These are phyloP conservation scores for Ypsolopha sequella DNA, from an alignment of 2,888 invertebrate genomes.

Conservation along the genomic window DNA sequence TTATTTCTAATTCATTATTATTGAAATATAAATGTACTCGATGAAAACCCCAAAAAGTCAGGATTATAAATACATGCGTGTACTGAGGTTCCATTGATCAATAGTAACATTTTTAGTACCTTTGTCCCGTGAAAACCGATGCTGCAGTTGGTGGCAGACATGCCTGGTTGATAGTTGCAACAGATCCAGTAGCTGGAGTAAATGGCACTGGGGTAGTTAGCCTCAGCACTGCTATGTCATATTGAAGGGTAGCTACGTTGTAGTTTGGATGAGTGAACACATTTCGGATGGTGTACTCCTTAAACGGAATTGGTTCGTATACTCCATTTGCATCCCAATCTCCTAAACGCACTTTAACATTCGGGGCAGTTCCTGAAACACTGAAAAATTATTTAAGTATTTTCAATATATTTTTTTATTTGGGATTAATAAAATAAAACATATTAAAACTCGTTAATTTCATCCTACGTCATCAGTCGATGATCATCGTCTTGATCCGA, in stretches of 20 bases:
- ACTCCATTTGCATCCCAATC: conserved; percentile 80
- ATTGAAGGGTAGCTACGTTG: conserved; percentile 78
- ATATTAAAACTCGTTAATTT: no score
- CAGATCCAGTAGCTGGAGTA: conserved; percentile 48
- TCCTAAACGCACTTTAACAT: conserved; percentile 78
- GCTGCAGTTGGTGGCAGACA: conserved; percentile 67
- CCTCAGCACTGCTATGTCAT: conserved; percentile 84
- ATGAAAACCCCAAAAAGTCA: background rate
- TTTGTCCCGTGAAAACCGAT: conserved; percentile 57
- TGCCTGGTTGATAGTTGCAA: conserved; percentile 71
- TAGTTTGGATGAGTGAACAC: conserved; percentile 76
- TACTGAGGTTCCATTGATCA: background rate
- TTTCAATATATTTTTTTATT: no score
- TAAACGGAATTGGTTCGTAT: conserved; percentile 74
- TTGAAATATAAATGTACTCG: background rate
- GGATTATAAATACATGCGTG: no score
- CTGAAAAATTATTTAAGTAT: conserved; percentile 17
- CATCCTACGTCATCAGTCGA: no score
- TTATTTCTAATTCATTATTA: background rate
- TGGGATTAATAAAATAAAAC: no score
- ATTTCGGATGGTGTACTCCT: conserved; percentile 70
- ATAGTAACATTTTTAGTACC: conserved; percentile 30
- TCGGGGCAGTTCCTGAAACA: conserved; percentile 56
- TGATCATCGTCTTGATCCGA: no score
- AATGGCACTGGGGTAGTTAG: conserved; percentile 72